Conservation (phyloP, 2,113 vertebrate genomes). For the human (Homo sapiens) region GRCh38 chr6:143547001-143547500, state of each 20-base stretch:
- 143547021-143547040: not conserved
- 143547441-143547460: not conserved
- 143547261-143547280: not conserved
- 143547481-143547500: not conserved
- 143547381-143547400: not conserved
- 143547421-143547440: not conserved
- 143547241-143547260: not conserved
- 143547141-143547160: not conserved
- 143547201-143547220: not conserved
- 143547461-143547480: not conserved
- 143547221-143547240: not conserved
- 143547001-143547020: not conserved
- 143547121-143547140: not conserved
- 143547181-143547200: not conserved
- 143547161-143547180: not conserved
- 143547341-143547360: not conserved
- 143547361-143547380: not conserved
- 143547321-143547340: not conserved
- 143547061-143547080: not conserved
- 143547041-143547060: not conserved
- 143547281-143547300: not conserved
- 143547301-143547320: not conserved
- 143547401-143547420: not conserved
- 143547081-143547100: not conserved
- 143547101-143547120: not conserved